Evolutionary conservation across 2,113 vertebrate genomes (phyloP), one percentile per base, ranked within the genome.

Genomic region (Telmatochromis brichardi): DNA sequence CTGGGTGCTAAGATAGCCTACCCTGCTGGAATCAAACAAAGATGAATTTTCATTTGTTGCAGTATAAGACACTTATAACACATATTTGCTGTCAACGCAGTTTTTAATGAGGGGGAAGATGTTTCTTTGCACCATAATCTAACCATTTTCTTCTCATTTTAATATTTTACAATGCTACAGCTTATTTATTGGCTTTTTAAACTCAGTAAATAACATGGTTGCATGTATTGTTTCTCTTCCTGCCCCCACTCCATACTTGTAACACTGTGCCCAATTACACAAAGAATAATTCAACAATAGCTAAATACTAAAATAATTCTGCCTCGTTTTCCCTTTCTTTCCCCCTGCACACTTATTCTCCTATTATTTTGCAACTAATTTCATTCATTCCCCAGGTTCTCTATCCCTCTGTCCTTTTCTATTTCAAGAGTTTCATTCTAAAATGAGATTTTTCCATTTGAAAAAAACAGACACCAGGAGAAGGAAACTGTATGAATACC

Each of bases 381-480:
- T 63, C 57, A 45, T 65, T 84, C 57, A 37, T 58, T 84, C 57
- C 54, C 21, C 42, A 4, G 80, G 23, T 89, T 71, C 45, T 57
- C 73, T 17, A 31, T 60, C 55, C 45, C 11, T 81, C 54, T 37
- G 17, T 86, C 47, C 21, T 9, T 42, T 82, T 84, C 40, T 57
- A 40, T 81, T 88, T 82, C 31, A 71, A 42, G 81, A 84, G 13
- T 87, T 86, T 88, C 35, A 19, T 7, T 82, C 42, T 14, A 51
- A 89, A 86, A 88, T 88, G 58, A 84, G 68, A 90, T 89, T 80
- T n/a, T 58, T 35, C 21, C 50, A 79, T 80, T 83, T 83, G 65
- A 58, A 53, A 21, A 51, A 78, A 84, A 55, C 13, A 31, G 31
- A 54, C 57, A 57, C 37, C 2, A 73, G 57, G 21, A 35, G 55